phyloP scores from a whole-genome alignment of 2,888 invertebrate species.

The Agrochola lychnidis region DNA sequence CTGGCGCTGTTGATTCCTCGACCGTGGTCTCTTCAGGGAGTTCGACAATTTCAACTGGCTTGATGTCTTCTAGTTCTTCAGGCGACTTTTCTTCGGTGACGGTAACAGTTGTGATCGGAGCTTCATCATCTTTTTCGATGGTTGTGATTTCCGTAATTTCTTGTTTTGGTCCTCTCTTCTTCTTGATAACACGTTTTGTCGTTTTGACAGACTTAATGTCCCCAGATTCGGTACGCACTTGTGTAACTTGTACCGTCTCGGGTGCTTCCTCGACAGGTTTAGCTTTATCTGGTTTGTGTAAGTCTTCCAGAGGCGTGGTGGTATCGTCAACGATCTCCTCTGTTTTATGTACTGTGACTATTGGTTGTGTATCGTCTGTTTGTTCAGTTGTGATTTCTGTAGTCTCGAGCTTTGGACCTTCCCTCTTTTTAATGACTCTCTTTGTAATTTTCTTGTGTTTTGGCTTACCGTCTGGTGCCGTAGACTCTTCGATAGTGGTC shows the following conservation, averaged over 20 bases:
- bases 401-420: constrained; percentile 60
- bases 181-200: constrained; percentile 75
- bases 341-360: constrained; percentile 37
- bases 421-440: constrained; percentile 62
- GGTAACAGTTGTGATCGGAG: constrained; percentile 64
- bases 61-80: neutral
- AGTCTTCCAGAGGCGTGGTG: neutral
- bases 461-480: constrained; percentile 38
- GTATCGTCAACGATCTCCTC: constrained; percentile 40
- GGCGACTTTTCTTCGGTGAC: neutral
- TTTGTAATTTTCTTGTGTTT: constrained; percentile 54
- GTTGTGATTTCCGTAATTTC: constrained; percentile 87
- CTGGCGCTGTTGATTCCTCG: neutral
- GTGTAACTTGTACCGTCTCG: constrained; percentile 28
- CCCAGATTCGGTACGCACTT: constrained; percentile 71
- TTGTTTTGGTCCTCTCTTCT: constrained; percentile 82
- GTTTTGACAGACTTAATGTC: constrained; percentile 71
- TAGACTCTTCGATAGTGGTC: constrained; percentile 15
- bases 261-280: constrained; percentile 28
- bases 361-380: constrained; percentile 34
- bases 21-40: neutral
- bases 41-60: neutral
- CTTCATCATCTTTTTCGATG: constrained; percentile 80
- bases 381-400: constrained; percentile 53
- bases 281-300: constrained; percentile 2